Evolutionary conservation across 2,113 vertebrate species (phyloP).

Genomic region (Festucalex cinctus): DNA sequence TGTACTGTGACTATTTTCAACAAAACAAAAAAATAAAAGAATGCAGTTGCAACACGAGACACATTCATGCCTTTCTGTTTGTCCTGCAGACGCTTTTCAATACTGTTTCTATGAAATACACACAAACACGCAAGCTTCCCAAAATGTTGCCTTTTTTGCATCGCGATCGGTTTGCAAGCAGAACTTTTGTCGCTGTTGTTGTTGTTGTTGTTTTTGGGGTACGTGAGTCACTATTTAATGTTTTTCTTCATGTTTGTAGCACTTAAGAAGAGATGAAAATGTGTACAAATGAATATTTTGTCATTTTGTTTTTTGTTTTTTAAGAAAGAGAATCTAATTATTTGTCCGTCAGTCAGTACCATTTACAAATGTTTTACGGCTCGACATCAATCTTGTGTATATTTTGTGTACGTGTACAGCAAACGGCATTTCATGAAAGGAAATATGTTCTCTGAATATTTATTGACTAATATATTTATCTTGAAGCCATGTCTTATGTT

Average conservation of each 20-base stretch:
- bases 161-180: conserved; percentile 56
- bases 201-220: conserved; percentile 67
- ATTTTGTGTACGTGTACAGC: conserved; percentile 97
- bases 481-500: conserved; percentile 99
- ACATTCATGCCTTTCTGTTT: conserved; percentile 74
- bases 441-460: conserved; percentile 99
- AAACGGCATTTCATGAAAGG: conserved; percentile 98
- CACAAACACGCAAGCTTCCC: conserved; percentile 51
- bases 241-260: conserved; percentile 84
- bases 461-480: conserved; percentile 99
- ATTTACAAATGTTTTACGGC: conserved; percentile 85
- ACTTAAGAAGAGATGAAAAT: conserved; percentile 86
- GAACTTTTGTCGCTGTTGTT: conserved; percentile 24
- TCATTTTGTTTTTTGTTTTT: conserved; percentile 68
- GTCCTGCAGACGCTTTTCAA: conserved; percentile 75
- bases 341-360: conserved; percentile 84
- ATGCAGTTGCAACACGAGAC: conserved; percentile 61
- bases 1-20: conserved; percentile 63
- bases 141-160: conserved; percentile 75
- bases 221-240: conserved; percentile 92
- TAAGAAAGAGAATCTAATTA: conserved; percentile 83
- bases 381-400: conserved; percentile 89
- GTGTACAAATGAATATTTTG: conserved; percentile 77
- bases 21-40: conserved; percentile 5
- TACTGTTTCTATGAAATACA: conserved; percentile 82